These are phyloP conservation scores for Sebastes aleutianus DNA, from an alignment of 2,797 vertebrate genomes.

Conservation along the genomic window DNA sequence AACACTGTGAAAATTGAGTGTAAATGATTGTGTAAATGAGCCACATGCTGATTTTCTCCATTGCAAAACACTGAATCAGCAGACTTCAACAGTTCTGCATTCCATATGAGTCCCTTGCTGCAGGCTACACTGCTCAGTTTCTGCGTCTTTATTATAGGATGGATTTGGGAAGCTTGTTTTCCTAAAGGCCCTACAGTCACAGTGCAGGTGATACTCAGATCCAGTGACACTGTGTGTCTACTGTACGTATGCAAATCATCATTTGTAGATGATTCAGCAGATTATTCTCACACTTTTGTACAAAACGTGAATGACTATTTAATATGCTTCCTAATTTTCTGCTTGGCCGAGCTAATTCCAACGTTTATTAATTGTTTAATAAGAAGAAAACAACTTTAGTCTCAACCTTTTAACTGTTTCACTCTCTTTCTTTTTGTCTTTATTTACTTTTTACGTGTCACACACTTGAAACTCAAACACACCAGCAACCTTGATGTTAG, in stretches of 20 bases:
- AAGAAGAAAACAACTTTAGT: neutral
- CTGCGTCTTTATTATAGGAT: neutral
- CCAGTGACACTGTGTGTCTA: neutral
- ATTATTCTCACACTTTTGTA: neutral
- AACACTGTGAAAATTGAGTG: too few species aligned
- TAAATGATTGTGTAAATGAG: slow-evolving; percentile 32
- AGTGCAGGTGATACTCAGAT: neutral
- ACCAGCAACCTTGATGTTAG: neutral
- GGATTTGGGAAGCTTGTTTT: neutral
- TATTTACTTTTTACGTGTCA: neutral
- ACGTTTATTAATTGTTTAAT: neutral
- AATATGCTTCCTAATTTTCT: neutral
- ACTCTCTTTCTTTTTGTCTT: neutral
- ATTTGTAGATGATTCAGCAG: neutral
- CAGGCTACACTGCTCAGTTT: neutral
- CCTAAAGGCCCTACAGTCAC: neutral
- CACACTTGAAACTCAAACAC: neutral
- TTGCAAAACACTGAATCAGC: slow-evolving; percentile 39
- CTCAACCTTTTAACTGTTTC: neutral
- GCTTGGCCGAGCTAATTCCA: neutral
- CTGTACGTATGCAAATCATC: too few species aligned
- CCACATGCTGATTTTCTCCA: slow-evolving; percentile 18
- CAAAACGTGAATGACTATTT: neutral
- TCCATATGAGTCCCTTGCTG: neutral
- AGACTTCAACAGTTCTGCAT: neutral